Percentiles rank a stretch among this genome's conserved stretches.
phyloP scores from a whole-genome alignment of 2,797 vertebrate species.

The Corythornis leucogaster region DNA sequence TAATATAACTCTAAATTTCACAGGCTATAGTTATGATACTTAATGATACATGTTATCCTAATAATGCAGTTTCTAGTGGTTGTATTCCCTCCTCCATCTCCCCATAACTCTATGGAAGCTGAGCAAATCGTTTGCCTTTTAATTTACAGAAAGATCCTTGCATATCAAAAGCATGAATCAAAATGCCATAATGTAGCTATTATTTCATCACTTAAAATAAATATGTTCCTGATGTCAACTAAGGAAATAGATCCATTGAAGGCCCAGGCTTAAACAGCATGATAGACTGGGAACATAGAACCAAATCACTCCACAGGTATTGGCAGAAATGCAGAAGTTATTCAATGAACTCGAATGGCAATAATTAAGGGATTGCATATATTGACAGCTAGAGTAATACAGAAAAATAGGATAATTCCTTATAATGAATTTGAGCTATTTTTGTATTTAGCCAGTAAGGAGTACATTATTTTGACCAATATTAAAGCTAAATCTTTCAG shows the following conservation, averaged over 20 bases:
- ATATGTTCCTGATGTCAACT: neutral
- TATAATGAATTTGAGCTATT: neutral
- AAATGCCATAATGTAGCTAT: neutral
- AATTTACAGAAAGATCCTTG: constrained; percentile 19
- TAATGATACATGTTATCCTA: neutral
- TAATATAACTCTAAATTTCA: constrained; percentile 30
- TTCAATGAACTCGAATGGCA: neutral
- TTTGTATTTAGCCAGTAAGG: neutral
- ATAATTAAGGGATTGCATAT: neutral
- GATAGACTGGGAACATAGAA: neutral
- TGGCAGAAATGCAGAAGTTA: neutral
- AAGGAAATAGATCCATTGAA: neutral
- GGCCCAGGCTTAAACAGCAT: neutral
- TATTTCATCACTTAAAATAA: neutral
- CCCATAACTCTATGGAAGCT: neutral
- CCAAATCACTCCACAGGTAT: neutral
- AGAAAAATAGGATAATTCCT: neutral
- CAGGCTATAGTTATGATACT: neutral
- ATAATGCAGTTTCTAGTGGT: neutral
- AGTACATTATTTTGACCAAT: neutral
- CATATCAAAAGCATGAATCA: neutral
- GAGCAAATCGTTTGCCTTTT: constrained; percentile 15
- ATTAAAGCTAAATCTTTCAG: neutral
- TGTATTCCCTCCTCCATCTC: neutral
- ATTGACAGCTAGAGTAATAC: neutral